Evolutionary conservation across 2,113 vertebrate genomes (phyloP).

Genomic region (Trichechus manatus): DNA sequence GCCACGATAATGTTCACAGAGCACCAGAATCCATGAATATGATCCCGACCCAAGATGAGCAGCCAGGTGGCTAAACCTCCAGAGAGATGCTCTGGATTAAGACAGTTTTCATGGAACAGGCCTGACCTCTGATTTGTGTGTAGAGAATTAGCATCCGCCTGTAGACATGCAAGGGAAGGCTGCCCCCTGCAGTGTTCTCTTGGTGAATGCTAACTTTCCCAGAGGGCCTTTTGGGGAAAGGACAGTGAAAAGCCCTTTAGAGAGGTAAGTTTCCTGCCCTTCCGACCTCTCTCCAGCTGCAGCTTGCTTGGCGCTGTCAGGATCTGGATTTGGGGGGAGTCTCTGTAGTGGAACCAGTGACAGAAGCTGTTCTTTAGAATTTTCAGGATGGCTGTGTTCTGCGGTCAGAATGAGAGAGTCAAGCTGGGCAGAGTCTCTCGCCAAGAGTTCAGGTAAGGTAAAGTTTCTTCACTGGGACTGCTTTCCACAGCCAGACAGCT

Average conservation of each 20-base stretch:
- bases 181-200: constrained; percentile 76
- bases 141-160: constrained; percentile 78
- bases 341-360: constrained; percentile 95
- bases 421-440: constrained; percentile 92
- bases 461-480: constrained; percentile 92
- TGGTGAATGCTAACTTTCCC: constrained; percentile 81
- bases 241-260: constrained; percentile 84
- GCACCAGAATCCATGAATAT: background rate
- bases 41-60: background rate
- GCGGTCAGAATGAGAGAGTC: constrained; percentile 92
- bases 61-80: background rate
- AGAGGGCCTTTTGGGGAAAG: constrained; percentile 76
- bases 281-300: constrained; percentile 87
- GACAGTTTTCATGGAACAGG: constrained; percentile 73
- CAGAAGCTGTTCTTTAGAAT: constrained; percentile 98
- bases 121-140: constrained; percentile 70
- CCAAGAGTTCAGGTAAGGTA: constrained; percentile 95
- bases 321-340: constrained; percentile 86
- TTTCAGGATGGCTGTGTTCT: constrained; percentile 95
- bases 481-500: constrained; percentile 87
- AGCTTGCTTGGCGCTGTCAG: constrained; percentile 83
- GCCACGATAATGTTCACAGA: background rate
- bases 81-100: constrained; percentile 38
- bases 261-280: constrained; percentile 88
- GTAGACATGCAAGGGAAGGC: constrained; percentile 76